A percentile compares a stretch with the other conserved stretches of the same genome.
These are phyloP conservation scores for Callionymus lyra DNA, from an alignment of 2,113 vertebrate species.

Conservation along the genomic window DNA sequence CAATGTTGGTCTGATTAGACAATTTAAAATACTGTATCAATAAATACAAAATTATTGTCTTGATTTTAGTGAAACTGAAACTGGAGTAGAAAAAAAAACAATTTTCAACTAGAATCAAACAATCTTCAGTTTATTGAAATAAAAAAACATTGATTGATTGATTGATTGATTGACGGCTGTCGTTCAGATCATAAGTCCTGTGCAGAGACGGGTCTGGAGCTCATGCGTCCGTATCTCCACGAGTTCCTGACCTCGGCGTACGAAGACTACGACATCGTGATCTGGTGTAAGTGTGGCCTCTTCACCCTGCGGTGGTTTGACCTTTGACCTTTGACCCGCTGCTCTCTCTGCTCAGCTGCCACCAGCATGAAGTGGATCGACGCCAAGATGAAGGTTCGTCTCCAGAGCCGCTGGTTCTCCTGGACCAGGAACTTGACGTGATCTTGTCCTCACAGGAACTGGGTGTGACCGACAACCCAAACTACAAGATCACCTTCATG, in stretches of 20 bases:
- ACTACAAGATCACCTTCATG: constrained; percentile 98
- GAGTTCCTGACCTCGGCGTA: constrained; percentile 96
- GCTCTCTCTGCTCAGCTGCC: constrained; percentile 73
- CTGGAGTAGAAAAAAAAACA: no score
- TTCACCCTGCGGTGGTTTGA: not conserved
- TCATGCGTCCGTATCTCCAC: constrained; percentile 96
- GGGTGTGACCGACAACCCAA: constrained; percentile 90
- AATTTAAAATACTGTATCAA: no score
- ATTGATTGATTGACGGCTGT: no score
- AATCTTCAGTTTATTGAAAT: no score
- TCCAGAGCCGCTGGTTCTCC: not conserved
- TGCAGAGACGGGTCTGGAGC: constrained; percentile 92
- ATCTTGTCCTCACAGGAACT: constrained; percentile 74
- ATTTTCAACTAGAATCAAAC: no score
- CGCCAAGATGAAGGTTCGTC: constrained; percentile 97
- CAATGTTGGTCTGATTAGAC: no score
- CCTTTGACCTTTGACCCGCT: not conserved
- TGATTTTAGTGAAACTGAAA: no score
- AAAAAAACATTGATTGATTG: no score
- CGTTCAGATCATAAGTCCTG: constrained; percentile 98
- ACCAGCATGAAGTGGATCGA: constrained; percentile 99
- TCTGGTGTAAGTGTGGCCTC: constrained; percentile 87
- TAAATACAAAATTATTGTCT: no score
- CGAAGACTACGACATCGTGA: constrained; percentile 98
- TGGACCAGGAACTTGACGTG: no score